These are phyloP conservation scores for Emesis furor DNA, from an alignment of 2,888 invertebrate genomes.

Conservation along the genomic window DNA sequence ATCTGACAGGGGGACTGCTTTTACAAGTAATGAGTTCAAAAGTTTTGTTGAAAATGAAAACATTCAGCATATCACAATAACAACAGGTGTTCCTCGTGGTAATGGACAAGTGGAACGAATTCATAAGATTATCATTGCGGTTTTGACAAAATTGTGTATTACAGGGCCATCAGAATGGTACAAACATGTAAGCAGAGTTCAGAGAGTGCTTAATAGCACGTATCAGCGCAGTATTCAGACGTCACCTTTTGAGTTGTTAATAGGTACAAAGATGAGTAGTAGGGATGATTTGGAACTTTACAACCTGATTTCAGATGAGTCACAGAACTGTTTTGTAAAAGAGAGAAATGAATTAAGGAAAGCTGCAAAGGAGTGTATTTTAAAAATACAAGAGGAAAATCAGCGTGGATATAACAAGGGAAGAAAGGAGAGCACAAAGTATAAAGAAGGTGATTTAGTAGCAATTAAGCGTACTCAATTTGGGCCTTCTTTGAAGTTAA, in stretches of 20 bases:
- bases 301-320: constrained; percentile 69
- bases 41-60: constrained; percentile 63
- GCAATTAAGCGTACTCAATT: no score
- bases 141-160: constrained; percentile 57
- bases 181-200: constrained; percentile 53
- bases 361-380: no score
- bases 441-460: no score
- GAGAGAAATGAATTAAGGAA: no score
- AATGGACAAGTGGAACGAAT: constrained; percentile 75
- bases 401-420: no score
- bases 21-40: constrained; percentile 65
- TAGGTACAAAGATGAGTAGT: constrained; percentile 58
- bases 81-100: constrained; percentile 69
- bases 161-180: constrained; percentile 47
- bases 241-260: constrained; percentile 67
- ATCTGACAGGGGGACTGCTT: constrained; percentile 69
- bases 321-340: constrained; percentile 61
- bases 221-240: constrained; percentile 63
- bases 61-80: constrained; percentile 65
- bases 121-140: constrained; percentile 52
- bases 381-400: no score
- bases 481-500: no score
- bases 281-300: constrained; percentile 65
- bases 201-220: constrained; percentile 68
- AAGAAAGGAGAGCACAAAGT: no score